Percentiles rank a stretch among this genome's conserved stretches.
phyloP scores from a whole-genome alignment of 2,113 vertebrate species.

The Chelonoidis abingdonii region DNA sequence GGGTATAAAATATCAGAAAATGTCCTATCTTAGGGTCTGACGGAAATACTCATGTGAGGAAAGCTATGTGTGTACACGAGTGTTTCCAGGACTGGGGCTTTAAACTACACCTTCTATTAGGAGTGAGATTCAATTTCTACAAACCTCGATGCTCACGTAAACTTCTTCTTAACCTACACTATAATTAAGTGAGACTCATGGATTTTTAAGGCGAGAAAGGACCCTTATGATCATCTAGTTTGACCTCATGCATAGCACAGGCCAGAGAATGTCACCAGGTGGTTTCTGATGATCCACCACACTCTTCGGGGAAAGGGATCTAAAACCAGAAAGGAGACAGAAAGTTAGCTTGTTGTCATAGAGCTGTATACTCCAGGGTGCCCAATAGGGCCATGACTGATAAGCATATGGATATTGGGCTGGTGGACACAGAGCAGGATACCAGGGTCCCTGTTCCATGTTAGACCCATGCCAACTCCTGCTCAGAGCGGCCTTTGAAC shows the following conservation, averaged over 20 bases:
- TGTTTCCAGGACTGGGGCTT: not conserved
- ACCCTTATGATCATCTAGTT: not conserved
- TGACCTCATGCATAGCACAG: not conserved
- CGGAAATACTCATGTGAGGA: not conserved
- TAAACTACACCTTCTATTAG: not conserved
- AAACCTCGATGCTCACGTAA: not conserved
- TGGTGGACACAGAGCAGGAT: no score
- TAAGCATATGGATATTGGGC: no score
- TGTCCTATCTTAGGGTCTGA: conserved; percentile 29
- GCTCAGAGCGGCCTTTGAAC: no score
- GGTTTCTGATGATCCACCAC: not conserved
- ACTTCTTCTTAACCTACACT: accelerated
- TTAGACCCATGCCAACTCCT: no score
- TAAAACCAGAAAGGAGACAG: no score
- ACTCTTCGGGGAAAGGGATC: no score
- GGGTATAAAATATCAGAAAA: not conserved
- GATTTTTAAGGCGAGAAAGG: not conserved
- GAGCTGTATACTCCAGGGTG: no score
- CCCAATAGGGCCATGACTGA: no score
- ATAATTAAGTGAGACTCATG: not conserved
- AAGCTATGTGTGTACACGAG: conserved; percentile 29
- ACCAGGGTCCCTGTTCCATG: no score
- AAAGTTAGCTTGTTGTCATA: no score
- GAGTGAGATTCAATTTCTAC: not conserved
- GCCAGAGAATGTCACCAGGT: not conserved